A percentile compares a stretch with the other conserved stretches of the same genome.
Conservation (phyloP, 1,140 invertebrate genomes). For the Sitodiplosis mosellana region DNA sequence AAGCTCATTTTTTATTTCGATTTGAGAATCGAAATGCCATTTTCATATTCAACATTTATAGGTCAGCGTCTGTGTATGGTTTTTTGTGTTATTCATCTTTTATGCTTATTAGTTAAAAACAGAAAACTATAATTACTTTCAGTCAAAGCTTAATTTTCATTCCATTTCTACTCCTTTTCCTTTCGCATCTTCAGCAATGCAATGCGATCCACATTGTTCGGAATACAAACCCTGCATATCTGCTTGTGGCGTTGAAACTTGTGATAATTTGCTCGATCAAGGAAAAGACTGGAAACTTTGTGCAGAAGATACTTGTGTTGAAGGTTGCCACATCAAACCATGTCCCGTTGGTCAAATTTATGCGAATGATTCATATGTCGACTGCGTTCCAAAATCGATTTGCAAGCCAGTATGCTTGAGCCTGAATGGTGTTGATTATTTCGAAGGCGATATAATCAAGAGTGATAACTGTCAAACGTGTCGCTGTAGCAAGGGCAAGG, state of each 20-base stretch:
- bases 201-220: slow-evolving; percentile 63
- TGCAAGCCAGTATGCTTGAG: slow-evolving; percentile 53
- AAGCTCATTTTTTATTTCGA: not conserved
- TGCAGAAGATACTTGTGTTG: slow-evolving; percentile 52
- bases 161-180: not conserved
- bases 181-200: slow-evolving; percentile 42
- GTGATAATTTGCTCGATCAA: slow-evolving; percentile 55
- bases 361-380: slow-evolving; percentile 40
- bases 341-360: slow-evolving; percentile 53
- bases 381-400: slow-evolving; percentile 50
- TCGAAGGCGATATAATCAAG: slow-evolving; percentile 58
- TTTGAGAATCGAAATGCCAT: no score
- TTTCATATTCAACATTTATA: no score
- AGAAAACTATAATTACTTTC: no score
- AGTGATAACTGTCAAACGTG: slow-evolving; percentile 61
- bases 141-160: no score
- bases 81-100: no score
- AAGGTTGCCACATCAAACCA: slow-evolving; percentile 41
- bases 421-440: slow-evolving; percentile 39
- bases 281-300: slow-evolving; percentile 38
- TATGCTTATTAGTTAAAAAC: no score
- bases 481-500: slow-evolving; percentile 44
- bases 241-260: slow-evolving; percentile 63
- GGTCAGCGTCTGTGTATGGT: no score
- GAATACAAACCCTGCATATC: slow-evolving; percentile 64